Base-by-base conservation (phyloP, 1,140 invertebrate species). In the Globodera ellingtonae region DNA sequence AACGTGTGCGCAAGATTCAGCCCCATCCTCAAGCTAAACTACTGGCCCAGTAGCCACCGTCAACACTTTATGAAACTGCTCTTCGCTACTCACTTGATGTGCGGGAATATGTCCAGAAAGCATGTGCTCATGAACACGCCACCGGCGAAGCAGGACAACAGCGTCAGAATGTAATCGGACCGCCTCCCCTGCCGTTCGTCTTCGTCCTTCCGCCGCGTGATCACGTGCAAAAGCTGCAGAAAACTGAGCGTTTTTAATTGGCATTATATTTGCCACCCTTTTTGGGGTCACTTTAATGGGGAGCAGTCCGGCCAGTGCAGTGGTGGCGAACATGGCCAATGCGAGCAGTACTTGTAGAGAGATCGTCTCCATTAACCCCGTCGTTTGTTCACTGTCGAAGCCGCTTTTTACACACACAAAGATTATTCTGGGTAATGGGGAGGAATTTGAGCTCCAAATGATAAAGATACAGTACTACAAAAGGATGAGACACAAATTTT, bases 101-200 rank as follows among this genome's bases (percentile, higher is more conserved):
- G 94, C n/a, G 94, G 94, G 69, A 96, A 90, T 90, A 96, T 94
- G 89, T 96, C 94, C 9, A 94, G 90, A 59, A 95, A 89, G 24
- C 94, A 93, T 1, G 95, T 95, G 0, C 93, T 93, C 21, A 96
- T 88, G 50, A 96, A 91, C 8, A 96, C 94, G 0, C 95, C 94
- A 4, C 93, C 94, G 21, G 94, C 94, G 83, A 94, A 94, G 85
- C 94, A 95, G 0, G 95, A 91, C 8, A 96, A 87, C 15, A 93
- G 86, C 79, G 89, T 90, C 18, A 91, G 81, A 46, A 88, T 78
- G 65, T 82, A 84, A n/a, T 79, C 83, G 8, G 82, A 70, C 75
- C 84, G 74, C 50, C 70, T 67, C 56, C 79, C 67, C 52, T 81
- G 69, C 56, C 46, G 50, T 44, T 73, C 67, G 18, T 44, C 35